Conservation (phyloP, 2,797 vertebrate species). For the Poeciliopsis gracilis region DNA sequence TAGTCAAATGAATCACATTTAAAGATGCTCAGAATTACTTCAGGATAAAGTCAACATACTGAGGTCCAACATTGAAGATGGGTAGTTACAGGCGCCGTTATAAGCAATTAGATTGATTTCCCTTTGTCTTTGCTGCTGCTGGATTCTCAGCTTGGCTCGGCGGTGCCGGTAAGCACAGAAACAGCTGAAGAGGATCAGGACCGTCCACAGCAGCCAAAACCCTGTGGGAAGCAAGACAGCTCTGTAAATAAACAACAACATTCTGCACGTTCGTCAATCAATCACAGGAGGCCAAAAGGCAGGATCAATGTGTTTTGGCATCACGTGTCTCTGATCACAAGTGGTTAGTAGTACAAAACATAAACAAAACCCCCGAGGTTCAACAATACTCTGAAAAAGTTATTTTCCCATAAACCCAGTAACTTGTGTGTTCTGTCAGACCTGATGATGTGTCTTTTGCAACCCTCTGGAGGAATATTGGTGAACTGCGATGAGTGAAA, state of each 20-base stretch:
- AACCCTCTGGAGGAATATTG: background rate
- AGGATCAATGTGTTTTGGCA: background rate
- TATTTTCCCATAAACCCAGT: background rate
- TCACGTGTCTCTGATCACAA: background rate
- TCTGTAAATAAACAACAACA: background rate
- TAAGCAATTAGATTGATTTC: conserved; percentile 96
- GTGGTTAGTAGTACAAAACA: background rate
- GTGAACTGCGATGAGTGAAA: background rate
- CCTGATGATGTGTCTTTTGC: background rate
- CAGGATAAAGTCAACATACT: conserved; percentile 74
- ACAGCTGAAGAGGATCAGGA: conserved; percentile 93
- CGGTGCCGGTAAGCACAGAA: conserved; percentile 94
- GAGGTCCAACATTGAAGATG: conserved; percentile 85
- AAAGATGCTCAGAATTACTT: background rate
- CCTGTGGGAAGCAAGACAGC: conserved; percentile 74
- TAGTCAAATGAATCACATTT: background rate
- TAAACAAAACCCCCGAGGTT: background rate
- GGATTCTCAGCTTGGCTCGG: conserved; percentile 89
- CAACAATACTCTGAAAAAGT: background rate
- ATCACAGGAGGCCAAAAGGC: background rate
- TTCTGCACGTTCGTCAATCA: background rate
- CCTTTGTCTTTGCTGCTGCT: conserved; percentile 93
- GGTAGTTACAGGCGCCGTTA: conserved; percentile 89
- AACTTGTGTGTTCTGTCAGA: background rate
- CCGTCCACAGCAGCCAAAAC: conserved; percentile 95